A percentile compares a stretch with the other conserved stretches of the same genome.
Conservation (phyloP, 2,113 vertebrate genomes). For the Peromyscus polionotus region DNA sequence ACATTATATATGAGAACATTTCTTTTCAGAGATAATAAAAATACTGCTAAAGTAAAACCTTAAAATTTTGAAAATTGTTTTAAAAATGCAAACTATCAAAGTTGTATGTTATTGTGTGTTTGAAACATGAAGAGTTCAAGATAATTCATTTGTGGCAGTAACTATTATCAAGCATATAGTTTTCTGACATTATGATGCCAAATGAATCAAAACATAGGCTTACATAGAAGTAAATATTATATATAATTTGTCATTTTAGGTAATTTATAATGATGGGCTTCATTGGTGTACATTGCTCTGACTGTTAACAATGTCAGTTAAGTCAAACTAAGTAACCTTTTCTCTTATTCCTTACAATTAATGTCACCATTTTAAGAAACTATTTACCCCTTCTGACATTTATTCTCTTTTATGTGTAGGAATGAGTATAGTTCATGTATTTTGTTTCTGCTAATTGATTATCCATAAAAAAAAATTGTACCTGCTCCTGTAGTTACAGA, state of each 20-base stretch:
- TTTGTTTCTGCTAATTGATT: neutral
- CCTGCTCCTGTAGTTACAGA: neutral
- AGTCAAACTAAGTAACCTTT: neutral
- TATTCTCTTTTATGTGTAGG: neutral
- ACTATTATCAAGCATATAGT: neutral
- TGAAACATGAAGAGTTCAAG: neutral
- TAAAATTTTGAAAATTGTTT: neutral
- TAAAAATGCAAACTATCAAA: neutral
- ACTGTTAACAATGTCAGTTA: neutral
- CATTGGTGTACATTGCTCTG: neutral
- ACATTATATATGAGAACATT: neutral
- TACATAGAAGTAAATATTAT: neutral
- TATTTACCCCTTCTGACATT: neutral
- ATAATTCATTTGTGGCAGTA: neutral
- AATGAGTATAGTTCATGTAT: neutral
- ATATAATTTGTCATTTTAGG: neutral
- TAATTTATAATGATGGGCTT: conserved; percentile 1
- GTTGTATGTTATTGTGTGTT: neutral
- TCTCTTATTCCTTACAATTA: neutral
- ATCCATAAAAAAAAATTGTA: neutral
- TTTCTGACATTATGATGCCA: neutral
- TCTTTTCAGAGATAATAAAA: neutral
- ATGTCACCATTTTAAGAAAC: neutral
- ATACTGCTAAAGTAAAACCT: neutral
- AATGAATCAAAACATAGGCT: neutral